Evolutionary conservation across 2,113 vertebrate species (phyloP).

Genomic region (Rhegmatorhina hoffmannsi): DNA sequence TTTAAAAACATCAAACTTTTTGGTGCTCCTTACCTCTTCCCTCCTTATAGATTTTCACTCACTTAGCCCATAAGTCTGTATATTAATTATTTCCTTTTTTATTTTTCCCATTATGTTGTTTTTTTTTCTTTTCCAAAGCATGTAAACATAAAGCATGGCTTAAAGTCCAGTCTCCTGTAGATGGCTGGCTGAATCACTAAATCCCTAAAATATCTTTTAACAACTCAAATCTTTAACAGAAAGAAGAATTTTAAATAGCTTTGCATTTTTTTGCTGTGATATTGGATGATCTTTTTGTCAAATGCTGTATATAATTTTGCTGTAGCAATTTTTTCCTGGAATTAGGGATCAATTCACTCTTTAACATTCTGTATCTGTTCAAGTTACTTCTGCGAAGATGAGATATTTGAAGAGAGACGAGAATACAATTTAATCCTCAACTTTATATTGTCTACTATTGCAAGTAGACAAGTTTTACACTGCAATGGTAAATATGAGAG

Average conservation of each 20-base stretch:
- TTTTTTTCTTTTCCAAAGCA: neutral
- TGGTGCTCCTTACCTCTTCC: neutral
- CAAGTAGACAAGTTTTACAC: neutral
- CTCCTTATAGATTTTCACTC: neutral
- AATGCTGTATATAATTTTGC: neutral
- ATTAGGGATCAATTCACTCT: neutral
- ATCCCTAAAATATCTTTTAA: neutral
- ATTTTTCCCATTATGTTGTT: neutral
- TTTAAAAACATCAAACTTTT: neutral
- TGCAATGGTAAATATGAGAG: neutral
- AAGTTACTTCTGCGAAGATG: neutral
- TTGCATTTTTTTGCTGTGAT: neutral
- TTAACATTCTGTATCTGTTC: neutral
- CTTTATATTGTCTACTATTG: neutral
- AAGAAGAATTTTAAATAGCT: neutral
- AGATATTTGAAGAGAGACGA: neutral
- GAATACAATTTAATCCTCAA: neutral
- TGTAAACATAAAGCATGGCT: neutral
- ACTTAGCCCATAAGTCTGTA: neutral
- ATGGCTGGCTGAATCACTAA: neutral
- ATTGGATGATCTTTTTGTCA: neutral
- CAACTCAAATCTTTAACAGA: neutral
- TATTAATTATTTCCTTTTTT: neutral
- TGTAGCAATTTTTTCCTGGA: neutral
- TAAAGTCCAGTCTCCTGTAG: neutral